Conservation (phyloP, 2,797 vertebrate genomes). For the Microctenopoma steveboyesi region DNA sequence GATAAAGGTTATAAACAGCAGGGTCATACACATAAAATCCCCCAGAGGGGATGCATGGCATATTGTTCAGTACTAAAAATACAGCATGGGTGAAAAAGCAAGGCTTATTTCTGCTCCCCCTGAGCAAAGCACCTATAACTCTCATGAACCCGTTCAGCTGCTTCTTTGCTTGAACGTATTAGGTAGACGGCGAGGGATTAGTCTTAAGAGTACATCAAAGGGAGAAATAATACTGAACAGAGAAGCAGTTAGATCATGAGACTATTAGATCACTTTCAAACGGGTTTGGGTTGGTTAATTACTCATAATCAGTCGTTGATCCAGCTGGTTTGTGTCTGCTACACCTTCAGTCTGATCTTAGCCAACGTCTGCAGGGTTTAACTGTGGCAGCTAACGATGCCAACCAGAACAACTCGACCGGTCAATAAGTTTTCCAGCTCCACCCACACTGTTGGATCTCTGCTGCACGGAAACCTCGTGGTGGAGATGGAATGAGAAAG, state of each 20-base stretch:
- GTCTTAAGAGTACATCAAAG: neutral
- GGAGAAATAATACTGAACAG: no score
- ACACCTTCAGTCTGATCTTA: no score
- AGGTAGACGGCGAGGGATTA: neutral
- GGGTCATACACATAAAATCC: neutral
- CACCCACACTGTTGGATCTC: neutral
- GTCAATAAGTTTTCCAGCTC: neutral
- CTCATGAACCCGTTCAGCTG: neutral
- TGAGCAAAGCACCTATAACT: neutral
- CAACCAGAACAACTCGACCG: no score
- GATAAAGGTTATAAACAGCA: slow-evolving; percentile 9
- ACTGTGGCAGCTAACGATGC: no score
- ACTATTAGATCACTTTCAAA: no score
- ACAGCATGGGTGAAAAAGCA: neutral
- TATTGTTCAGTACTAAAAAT: neutral
- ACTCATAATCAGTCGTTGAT: neutral
- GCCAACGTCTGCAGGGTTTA: no score
- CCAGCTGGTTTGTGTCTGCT: no score
- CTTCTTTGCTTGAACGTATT: neutral
- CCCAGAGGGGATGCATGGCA: neutral
- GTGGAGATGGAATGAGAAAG: no score
- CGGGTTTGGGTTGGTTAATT: neutral
- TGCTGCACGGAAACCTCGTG: neutral
- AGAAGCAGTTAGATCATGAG: no score
- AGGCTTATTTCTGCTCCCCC: neutral